Base-by-base conservation (phyloP, 2,113 vertebrate species). In the Phycodurus eques region DNA sequence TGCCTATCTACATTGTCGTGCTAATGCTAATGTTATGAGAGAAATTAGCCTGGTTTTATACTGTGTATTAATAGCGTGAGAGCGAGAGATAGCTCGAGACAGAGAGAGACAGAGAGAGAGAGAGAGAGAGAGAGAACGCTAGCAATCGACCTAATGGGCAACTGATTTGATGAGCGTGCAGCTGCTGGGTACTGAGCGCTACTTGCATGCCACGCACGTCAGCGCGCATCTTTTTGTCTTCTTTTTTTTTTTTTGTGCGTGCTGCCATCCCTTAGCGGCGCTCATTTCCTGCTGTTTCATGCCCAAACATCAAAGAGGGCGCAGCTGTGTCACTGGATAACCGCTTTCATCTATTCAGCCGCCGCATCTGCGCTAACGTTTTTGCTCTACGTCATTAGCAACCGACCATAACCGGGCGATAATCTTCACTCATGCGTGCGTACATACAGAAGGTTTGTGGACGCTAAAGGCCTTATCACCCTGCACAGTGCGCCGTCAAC, bases 261-360 rank as follows among this genome's bases (percentile, higher is more conserved):
- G 67, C 68, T 68, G 69, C 75, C 78, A 64, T 80, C 70, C 63
- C 74, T 84, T 75, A 61, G 85, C 83, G 77, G 86, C 80, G 63
- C 67, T 81, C 59, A 87, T 87, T 87, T 86, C 85, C 88, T 85
- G 84, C 85, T 80, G 85, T 83, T 90, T 85, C 75, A 78, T 87
- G 85, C 80, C 68, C 67, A 19, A 72, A 81, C 89, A 83, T 88
- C 85, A 84, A 87, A 86, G 81, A 80, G 80, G 79, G 79, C 87
- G 73, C 88, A 88, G 87, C 90, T 90, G 87, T 82, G 82, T 83
- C 84, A 83, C 10, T 81, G 85, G 80, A 75, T 79, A 71, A 83
- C 74, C 13, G 80, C 80, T 90, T 86, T 90, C 79, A 90, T 91
- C 86, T 86, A 83, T 88, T 87, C 87, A 88, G 81, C 76, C 73